phyloP scores from a whole-genome alignment of 2,888 invertebrate genomes.

The Athalia circularis region DNA sequence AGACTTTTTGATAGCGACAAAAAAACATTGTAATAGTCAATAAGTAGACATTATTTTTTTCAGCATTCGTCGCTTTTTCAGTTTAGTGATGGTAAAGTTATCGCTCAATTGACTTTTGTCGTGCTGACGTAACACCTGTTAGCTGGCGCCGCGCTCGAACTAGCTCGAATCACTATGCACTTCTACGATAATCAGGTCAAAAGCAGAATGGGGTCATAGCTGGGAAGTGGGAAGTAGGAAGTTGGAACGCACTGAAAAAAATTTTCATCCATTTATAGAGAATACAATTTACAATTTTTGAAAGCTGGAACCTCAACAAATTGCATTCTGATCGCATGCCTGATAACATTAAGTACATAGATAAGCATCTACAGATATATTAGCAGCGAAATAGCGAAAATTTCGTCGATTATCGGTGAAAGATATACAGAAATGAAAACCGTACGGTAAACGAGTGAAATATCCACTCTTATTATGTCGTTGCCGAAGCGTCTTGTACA shows the following conservation, averaged over 20 bases:
- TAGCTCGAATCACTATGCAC: slow-evolving; percentile 50
- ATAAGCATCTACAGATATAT: too few species aligned
- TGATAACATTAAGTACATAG: too few species aligned
- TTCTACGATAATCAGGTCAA: slow-evolving; percentile 59
- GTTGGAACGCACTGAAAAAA: slow-evolving; percentile 30
- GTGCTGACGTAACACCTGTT: slow-evolving; percentile 49
- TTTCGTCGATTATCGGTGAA: too few species aligned
- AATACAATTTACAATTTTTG: neutral
- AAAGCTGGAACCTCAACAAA: neutral
- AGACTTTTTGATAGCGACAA: too few species aligned
- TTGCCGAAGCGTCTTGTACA: neutral
- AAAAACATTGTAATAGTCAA: too few species aligned
- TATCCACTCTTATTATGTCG: neutral
- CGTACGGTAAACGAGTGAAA: too few species aligned
- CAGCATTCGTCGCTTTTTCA: neutral
- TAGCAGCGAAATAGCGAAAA: too few species aligned
- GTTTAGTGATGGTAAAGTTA: neutral
- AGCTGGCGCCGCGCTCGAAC: slow-evolving; percentile 47
- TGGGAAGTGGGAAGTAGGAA: slow-evolving; percentile 49
- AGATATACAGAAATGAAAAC: too few species aligned
- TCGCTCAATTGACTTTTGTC: slow-evolving; percentile 21
- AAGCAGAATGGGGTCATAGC: slow-evolving; percentile 57
- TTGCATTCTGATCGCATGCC: too few species aligned
- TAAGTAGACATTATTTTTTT: neutral
- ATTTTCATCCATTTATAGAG: slow-evolving; percentile 9